Evolutionary conservation across 2,888 invertebrate genomes (phyloP).

Genomic region (Crepidodera aurea): DNA sequence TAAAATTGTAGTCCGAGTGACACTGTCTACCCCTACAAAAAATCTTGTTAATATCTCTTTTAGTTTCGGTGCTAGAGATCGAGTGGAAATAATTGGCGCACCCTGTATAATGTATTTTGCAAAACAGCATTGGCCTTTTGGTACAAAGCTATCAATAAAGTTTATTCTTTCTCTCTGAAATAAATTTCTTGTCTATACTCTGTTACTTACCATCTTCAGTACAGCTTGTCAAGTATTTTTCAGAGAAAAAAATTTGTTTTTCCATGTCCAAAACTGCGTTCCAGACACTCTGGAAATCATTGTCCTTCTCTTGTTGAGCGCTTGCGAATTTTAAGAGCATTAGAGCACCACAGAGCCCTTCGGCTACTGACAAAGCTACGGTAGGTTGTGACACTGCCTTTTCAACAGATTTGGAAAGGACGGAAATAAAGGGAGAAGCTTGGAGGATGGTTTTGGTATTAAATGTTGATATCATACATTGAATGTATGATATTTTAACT

Average conservation of each 20-base stretch:
- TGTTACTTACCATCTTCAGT: conserved; percentile 71
- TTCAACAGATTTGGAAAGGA: conserved; percentile 75
- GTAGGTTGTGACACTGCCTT: conserved; percentile 78
- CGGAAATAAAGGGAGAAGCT: conserved; percentile 66
- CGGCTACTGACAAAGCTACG: conserved; percentile 73
- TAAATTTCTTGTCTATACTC: no score
- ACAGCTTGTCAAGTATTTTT: conserved; percentile 78
- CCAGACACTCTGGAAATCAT: conserved; percentile 70
- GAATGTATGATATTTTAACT: conserved; percentile 81
- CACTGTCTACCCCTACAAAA: no score
- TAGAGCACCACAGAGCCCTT: conserved; percentile 75
- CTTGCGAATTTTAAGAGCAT: conserved; percentile 71
- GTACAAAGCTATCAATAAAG: no score
- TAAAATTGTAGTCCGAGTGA: no score
- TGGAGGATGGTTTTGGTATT: conserved; percentile 64
- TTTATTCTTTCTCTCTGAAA: no score
- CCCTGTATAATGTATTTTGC: no score
- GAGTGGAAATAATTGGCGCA: no score
- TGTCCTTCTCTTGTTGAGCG: conserved; percentile 61
- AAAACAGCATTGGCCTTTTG: no score
- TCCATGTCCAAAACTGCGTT: conserved; percentile 75
- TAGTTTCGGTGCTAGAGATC: no score
- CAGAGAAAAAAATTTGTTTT: conserved; percentile 82
- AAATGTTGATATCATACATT: conserved; percentile 75
- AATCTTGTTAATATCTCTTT: no score